These are phyloP conservation scores for Aphelocoma californica DNA, from an alignment of 2,797 vertebrate species.

Conservation along the genomic window DNA sequence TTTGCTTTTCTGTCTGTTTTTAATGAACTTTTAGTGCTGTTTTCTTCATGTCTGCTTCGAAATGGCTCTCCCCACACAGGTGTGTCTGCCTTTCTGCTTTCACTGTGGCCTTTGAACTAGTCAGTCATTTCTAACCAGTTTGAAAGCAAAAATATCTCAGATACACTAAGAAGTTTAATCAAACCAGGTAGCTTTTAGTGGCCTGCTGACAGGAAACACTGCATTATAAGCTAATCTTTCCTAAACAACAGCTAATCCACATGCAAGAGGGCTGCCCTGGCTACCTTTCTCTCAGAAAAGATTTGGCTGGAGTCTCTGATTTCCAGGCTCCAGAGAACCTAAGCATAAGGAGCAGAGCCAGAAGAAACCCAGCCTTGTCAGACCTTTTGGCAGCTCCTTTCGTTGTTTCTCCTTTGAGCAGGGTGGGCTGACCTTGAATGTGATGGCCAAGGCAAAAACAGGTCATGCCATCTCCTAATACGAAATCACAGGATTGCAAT, in stretches of 20 bases:
- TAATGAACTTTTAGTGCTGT: neutral
- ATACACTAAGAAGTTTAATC: neutral
- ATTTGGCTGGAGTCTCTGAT: neutral
- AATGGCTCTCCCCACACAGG: rapidly evolving
- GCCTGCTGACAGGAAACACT: neutral
- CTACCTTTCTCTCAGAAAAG: neutral
- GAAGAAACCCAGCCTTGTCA: neutral
- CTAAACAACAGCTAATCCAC: neutral
- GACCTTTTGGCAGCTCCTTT: neutral
- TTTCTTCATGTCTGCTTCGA: neutral
- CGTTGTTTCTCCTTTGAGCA: neutral
- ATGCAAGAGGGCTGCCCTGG: neutral
- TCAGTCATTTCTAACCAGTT: neutral
- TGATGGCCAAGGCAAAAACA: neutral
- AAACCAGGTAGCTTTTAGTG: neutral
- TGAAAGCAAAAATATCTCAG: neutral
- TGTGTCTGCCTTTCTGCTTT: neutral
- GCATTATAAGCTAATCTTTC: neutral
- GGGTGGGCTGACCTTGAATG: neutral
- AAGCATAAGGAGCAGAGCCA: neutral
- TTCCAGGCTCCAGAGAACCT: neutral
- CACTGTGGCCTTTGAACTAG: neutral
- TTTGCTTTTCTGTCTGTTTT: neutral
- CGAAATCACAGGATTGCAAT: neutral
- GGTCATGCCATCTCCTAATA: neutral